Conservation (phyloP, 1,140 invertebrate species). For the Habropoda laboriosa region DNA sequence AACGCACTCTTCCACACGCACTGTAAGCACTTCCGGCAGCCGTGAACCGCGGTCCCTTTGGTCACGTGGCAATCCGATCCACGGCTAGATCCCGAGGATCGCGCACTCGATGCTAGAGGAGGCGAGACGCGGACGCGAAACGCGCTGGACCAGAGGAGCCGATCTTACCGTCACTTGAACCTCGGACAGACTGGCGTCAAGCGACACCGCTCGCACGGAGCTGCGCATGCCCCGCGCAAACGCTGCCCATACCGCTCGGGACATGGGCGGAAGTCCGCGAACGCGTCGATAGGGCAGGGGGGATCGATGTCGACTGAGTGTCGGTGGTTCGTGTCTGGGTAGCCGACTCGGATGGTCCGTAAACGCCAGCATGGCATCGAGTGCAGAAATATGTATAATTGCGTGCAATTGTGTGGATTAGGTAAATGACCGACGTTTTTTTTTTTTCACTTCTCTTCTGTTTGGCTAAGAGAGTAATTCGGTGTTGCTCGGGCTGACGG, state of each 20-base stretch:
- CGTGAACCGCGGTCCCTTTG: neutral
- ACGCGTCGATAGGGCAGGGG: conserved; percentile 75
- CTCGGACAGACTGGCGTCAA: conserved; percentile 80
- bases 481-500: too few species aligned
- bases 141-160: conserved; percentile 47
- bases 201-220: conserved; percentile 60
- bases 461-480: too few species aligned
- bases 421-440: too few species aligned
- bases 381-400: too few species aligned
- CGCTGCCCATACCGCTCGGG: conserved; percentile 47
- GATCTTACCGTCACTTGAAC: conserved; percentile 78
- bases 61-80: conserved; percentile 26
- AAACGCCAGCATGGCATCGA: too few species aligned
- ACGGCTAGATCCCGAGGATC: conserved; percentile 8
- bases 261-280: conserved; percentile 72
- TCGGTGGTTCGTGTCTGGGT: conserved; percentile 64
- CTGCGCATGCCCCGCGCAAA: conserved; percentile 74
- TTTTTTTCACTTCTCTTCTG: too few species aligned
- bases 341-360: too few species aligned
- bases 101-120: conserved; percentile 3
- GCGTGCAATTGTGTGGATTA: too few species aligned
- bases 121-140: conserved; percentile 22
- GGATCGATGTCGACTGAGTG: conserved; percentile 39
- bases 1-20: conserved; percentile 30
- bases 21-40: conserved; percentile 32